These are phyloP conservation scores for Gephyroberyx darwinii DNA, from an alignment of 2,797 vertebrate species.

Conservation along the genomic window DNA sequence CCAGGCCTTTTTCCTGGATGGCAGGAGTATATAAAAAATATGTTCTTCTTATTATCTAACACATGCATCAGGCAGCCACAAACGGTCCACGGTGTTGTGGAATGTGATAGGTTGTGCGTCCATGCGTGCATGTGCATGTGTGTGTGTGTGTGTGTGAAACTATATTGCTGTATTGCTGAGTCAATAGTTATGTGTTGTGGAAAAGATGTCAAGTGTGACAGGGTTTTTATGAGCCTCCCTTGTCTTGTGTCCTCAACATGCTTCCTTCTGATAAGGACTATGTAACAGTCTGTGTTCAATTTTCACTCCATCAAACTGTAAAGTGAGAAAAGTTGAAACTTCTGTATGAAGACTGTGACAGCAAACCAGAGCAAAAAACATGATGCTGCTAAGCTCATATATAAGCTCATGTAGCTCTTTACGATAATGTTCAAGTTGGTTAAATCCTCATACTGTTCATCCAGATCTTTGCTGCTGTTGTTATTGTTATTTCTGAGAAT, in stretches of 20 bases:
- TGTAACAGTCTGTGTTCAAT: slow-evolving; percentile 32
- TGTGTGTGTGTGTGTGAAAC: slow-evolving; percentile 1
- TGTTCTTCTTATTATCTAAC: slow-evolving; percentile 79
- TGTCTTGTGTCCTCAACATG: slow-evolving; percentile 42
- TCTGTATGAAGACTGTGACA: background rate
- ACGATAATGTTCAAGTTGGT: background rate
- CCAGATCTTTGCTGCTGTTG: background rate
- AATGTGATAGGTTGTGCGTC: slow-evolving; percentile 12
- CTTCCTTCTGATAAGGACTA: slow-evolving; percentile 69
- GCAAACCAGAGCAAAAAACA: background rate
- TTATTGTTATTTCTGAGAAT: background rate
- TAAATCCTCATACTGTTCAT: background rate
- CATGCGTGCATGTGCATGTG: slow-evolving; percentile 15
- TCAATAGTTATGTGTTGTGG: slow-evolving; percentile 36
- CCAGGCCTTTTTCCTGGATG: slow-evolving; percentile 39
- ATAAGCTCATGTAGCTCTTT: background rate
- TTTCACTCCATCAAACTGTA: slow-evolving; percentile 11
- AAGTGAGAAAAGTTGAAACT: too few relatives aligned
- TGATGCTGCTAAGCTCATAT: too few relatives aligned
- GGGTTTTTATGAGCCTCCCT: slow-evolving; percentile 58
- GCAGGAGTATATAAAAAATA: slow-evolving; percentile 67
- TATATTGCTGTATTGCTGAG: slow-evolving; percentile 52
- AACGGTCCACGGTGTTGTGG: slow-evolving; percentile 35
- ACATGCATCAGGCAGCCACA: slow-evolving; percentile 62
- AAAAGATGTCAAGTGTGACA: slow-evolving; percentile 42